phyloP scores from a whole-genome alignment of 2,797 vertebrate species.

The Columba guinea region DNA sequence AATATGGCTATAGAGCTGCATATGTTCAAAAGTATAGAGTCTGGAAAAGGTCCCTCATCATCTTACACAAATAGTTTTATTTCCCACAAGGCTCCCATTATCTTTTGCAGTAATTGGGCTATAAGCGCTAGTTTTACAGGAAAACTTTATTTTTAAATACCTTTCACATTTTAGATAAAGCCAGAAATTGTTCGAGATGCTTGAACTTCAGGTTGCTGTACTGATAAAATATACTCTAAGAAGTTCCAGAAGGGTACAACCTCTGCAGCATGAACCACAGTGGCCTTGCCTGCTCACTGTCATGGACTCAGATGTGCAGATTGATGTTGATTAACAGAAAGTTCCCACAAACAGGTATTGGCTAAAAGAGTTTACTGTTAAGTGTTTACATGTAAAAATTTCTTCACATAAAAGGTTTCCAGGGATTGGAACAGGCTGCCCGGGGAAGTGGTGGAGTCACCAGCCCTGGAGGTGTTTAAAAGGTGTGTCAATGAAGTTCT shows the following conservation, averaged over 20 bases:
- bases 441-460: too few species aligned
- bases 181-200: slow-evolving; percentile 21
- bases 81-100: slow-evolving; percentile 27
- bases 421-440: too few species aligned
- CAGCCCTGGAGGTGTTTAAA: too few species aligned
- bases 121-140: background rate
- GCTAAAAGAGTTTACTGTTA: background rate
- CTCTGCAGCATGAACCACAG: slow-evolving; percentile 31
- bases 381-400: background rate
- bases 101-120: slow-evolving; percentile 22
- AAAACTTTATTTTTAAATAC: slow-evolving; percentile 39
- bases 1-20: background rate
- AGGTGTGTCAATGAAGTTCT: too few species aligned
- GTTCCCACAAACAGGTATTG: background rate
- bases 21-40: background rate
- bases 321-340: background rate
- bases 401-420: too few species aligned
- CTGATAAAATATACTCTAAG: slow-evolving; percentile 55
- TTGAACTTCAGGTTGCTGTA: slow-evolving; percentile 45
- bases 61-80: background rate
- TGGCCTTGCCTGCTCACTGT: slow-evolving; percentile 1
- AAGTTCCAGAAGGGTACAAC: background rate
- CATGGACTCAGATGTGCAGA: background rate
- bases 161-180: slow-evolving; percentile 56
- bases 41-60: background rate